Base-by-base conservation (phyloP, 2,888 invertebrate genomes). In the Temnothorax unifasciatus region DNA sequence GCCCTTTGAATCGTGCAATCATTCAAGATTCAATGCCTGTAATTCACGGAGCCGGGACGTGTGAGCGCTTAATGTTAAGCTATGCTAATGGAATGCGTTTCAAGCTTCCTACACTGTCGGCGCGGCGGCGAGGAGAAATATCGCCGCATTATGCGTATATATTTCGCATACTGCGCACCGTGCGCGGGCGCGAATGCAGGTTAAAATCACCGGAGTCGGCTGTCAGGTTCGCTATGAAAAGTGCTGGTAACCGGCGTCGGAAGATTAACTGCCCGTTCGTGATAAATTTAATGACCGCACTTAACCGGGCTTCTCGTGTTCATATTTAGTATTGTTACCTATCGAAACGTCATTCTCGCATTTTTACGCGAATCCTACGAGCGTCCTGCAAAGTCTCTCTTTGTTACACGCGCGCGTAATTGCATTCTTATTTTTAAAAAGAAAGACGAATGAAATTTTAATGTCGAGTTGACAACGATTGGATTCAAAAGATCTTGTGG, bases 41-140 rank as follows among this genome's bases (percentile, higher is more conserved):
- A 90, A 89, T 89, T 85, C 86, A 84, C 85, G 82, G 69, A 83
- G 83, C 82, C 66, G 83, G 54, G 83, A 85, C 85, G 86, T 68
- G 87, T 73, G 87, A 90, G 90, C 89, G 88, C 90, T 91, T 91
- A 88, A 91, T 88, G 89, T 76, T 87, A 81, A 89, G 88, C 86
- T 88, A 91, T 90, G 92, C 88, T 91, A 91, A 92, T 91, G 89
- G 89, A 89, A 88, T 89, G 89, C 90, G 85, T 89, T 89, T 86
- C 84, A 85, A 85, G 87, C 89, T 89, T 88, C 92, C 91, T 90
- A 90, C 90, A 86, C 88, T 83, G 88, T 83, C 84, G 82, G 87
- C 87, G 82, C 83, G 76, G 82, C 86, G 77, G 15, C 69, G 84
- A 81, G 87, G 89, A 87, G 88, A 89, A 88, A 88, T 81, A 81